phyloP scores from a whole-genome alignment of 2,888 invertebrate genomes.

The Slavum lentiscoides region DNA sequence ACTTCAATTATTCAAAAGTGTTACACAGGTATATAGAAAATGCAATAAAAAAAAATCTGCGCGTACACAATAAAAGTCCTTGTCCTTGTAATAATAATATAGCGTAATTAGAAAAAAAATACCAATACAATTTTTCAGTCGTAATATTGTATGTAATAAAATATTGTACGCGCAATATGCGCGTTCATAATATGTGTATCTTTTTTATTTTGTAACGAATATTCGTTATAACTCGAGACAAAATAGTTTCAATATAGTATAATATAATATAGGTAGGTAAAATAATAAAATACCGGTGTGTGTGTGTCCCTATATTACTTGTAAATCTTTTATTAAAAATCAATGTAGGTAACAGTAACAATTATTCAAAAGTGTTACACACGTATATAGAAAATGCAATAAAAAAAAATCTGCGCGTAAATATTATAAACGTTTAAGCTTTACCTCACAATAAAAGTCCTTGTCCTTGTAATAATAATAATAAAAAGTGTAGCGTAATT shows the following conservation, averaged over 20 bases:
- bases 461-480: constrained; percentile 17
- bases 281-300: too few relatives aligned
- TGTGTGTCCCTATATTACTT: too few relatives aligned
- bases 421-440: constrained; percentile 10
- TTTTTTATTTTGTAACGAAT: too few relatives aligned
- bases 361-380: not conserved
- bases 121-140: not conserved
- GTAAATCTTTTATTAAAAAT: too few relatives aligned
- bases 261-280: too few relatives aligned
- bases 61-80: constrained; percentile 10
- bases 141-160: not conserved
- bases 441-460: constrained; percentile 10
- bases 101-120: not conserved
- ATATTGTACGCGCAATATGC: too few relatives aligned
- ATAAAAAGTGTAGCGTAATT: not conserved
- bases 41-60: too few relatives aligned
- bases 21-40: not conserved
- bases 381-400: not conserved
- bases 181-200: not conserved
- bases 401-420: not conserved
- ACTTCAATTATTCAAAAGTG: not conserved
- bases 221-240: too few relatives aligned
- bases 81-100: constrained; percentile 17
- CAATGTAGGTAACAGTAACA: not conserved
- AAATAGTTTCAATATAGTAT: too few relatives aligned